Evolutionary conservation across 2,888 invertebrate species (phyloP).

Genomic region (Horisme vitalbata): DNA sequence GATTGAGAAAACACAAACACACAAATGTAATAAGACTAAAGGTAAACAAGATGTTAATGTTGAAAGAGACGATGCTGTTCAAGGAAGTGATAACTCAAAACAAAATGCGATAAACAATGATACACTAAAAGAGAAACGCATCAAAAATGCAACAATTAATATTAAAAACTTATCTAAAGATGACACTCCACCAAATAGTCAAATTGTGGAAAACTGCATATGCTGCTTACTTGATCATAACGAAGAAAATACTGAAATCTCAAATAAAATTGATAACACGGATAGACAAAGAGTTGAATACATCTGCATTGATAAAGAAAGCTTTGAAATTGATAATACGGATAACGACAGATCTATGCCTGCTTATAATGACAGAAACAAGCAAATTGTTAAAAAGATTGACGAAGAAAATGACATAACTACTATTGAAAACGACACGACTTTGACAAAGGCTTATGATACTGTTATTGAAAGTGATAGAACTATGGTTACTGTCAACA

Average conservation of each 20-base stretch:
- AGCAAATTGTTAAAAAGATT: not conserved
- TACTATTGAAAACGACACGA: too few species aligned
- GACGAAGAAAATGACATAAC: not conserved
- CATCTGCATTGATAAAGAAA: not conserved
- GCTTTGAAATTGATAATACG: not conserved
- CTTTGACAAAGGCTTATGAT: too few species aligned
- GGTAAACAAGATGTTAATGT: too few species aligned
- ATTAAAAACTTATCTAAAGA: not conserved
- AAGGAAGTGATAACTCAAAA: too few species aligned
- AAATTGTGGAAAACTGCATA: not conserved
- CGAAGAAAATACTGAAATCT: not conserved
- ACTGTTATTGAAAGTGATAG: too few species aligned
- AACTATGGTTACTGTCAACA: too few species aligned
- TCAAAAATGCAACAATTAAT: not conserved
- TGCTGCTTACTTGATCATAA: not conserved
- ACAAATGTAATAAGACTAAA: too few species aligned
- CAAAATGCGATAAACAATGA: too few species aligned
- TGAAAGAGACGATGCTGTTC: too few species aligned
- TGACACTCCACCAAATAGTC: not conserved
- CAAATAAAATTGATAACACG: not conserved
- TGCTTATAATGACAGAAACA: not conserved
- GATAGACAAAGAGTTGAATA: not conserved
- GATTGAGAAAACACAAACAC: too few species aligned
- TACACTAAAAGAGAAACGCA: too few species aligned
- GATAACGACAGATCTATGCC: not conserved